Conservation (phyloP, 1,140 invertebrate genomes). For the Drosophila pruinosa region DNA sequence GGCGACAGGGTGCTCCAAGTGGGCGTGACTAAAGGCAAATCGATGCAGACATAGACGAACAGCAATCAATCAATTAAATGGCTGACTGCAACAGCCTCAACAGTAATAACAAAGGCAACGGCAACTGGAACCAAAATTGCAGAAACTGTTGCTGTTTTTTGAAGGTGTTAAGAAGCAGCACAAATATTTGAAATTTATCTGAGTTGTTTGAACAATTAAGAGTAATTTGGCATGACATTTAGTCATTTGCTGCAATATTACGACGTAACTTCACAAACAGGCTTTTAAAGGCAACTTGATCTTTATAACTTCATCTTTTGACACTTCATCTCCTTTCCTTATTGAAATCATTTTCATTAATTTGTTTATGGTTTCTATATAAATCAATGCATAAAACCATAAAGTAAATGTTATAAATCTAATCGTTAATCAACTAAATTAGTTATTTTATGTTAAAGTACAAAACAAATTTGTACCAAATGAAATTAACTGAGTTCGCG, state of each 20-base stretch:
- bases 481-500: neutral
- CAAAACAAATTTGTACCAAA: neutral
- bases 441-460: neutral
- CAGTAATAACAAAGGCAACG: constrained; percentile 15
- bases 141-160: constrained; percentile 44
- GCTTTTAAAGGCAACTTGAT: too few species aligned
- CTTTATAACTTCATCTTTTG: neutral
- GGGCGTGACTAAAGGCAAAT: constrained; percentile 36
- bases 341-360: neutral
- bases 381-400: neutral
- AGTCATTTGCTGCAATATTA: neutral
- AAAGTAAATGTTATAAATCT: neutral
- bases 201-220: constrained; percentile 9
- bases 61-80: constrained; percentile 81
- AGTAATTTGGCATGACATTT: neutral
- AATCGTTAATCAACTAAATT: neutral
- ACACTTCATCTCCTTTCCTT: neutral
- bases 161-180: constrained; percentile 10
- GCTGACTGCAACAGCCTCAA: constrained; percentile 46
- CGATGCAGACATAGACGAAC: constrained; percentile 74
- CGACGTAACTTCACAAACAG: too few species aligned
- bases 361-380: neutral
- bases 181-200: constrained; percentile 58
- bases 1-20: neutral
- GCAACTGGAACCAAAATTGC: constrained; percentile 19